Evolutionary conservation across 1,140 invertebrate genomes (phyloP), one percentile per base, ranked within the genome.

Genomic region (Dryas iulia): DNA sequence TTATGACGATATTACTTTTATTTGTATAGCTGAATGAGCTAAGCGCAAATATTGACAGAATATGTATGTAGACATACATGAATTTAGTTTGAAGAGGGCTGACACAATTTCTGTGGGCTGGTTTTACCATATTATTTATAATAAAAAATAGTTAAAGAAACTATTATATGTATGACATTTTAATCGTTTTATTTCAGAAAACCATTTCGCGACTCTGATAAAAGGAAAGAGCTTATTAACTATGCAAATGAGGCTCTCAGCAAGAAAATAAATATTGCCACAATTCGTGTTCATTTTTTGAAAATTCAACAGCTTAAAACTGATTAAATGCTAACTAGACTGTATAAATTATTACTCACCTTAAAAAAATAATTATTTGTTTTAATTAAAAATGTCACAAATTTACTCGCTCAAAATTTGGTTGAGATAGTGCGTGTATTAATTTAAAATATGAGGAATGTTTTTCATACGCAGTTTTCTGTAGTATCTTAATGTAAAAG

Each of bases 21-120:
- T 61, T 61, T 61, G 59, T 39, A 8, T 21, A 61, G 31, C 25
- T 47, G 39, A 62, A 53, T 28, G 39, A 61, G 25, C 21, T 21
- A n/a, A 18, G n/a, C 21, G 28, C 25, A 62, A 62, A 62, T 62
- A 62, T 62, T 62, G 33, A 30, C 39, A 11, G 39, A 47, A 11
- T 47, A 47, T 18, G 8, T 11, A 2, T 6, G 0, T n/a, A n/a
- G n/a, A n/a, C n/a, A n/a, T n/a, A n/a, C 39, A 3, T 21, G 21
- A 10, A 47, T 4, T 47, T 28, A 28, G 6, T 47, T 47, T 47
- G 18, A 47, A 47, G 14, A 47, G 0, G 33, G 0, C 33, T 35
- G 33, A 35, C 6, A 35, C n/a, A 35, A 35, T 35, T 35, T 35
- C 3, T 35, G n/a, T 14, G n/a, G n/a, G n/a, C n/a, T 0, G 5